phyloP scores from a whole-genome alignment of 2,888 invertebrate species.

The Crossocerus cetratus region DNA sequence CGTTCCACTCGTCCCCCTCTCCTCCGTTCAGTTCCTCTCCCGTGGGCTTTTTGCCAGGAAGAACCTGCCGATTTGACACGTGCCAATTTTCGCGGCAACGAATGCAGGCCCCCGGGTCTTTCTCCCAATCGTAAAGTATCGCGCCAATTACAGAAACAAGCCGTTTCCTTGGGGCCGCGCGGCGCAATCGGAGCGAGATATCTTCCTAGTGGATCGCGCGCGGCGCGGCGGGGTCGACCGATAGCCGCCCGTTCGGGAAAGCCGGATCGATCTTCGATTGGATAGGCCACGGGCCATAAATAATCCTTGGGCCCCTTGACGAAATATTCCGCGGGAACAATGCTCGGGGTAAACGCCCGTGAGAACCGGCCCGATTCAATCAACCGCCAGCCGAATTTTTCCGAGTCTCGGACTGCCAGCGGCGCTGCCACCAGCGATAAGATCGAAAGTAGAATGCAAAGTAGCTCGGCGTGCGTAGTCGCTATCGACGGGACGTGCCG shows the following conservation, averaged over 20 bases:
- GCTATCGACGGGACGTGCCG: too few relatives aligned
- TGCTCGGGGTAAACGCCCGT: conserved; percentile 29
- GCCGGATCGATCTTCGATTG: conserved; percentile 38
- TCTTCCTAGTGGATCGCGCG: background rate
- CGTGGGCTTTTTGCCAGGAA: background rate
- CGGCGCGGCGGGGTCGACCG: background rate
- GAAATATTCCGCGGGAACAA: conserved; percentile 43
- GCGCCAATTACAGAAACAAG: background rate
- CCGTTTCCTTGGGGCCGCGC: background rate
- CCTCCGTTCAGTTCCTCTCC: conserved; percentile 1
- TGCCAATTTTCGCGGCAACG: conserved; percentile 19
- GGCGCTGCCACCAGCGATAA: too few relatives aligned
- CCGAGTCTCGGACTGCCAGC: background rate
- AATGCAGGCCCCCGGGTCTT: background rate
- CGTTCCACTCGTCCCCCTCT: conserved; percentile 17
- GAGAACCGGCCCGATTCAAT: conserved; percentile 25
- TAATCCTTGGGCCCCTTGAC: conserved; percentile 52
- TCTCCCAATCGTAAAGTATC: background rate
- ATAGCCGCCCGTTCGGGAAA: conserved; percentile 30
- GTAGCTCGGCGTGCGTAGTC: too few relatives aligned
- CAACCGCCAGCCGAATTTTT: background rate
- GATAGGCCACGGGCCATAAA: conserved; percentile 47
- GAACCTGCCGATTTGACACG: conserved; percentile 27
- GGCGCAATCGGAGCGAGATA: background rate
- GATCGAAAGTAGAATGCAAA: background rate